Conservation (phyloP, 2,888 invertebrate genomes). For the Lordiphosa andalusiaca region DNA sequence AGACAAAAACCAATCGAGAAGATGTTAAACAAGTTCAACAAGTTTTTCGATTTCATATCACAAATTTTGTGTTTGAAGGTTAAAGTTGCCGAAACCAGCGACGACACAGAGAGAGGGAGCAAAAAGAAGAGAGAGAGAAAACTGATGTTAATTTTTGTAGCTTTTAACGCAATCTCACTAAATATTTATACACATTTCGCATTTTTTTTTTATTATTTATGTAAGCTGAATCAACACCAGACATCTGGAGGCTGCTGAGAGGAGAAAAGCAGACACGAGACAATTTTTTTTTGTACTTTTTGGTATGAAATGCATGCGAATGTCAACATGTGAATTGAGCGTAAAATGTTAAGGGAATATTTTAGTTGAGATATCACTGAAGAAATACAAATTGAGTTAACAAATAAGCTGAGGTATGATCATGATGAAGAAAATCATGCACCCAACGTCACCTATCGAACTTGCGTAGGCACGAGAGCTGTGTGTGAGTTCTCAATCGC, state of each 20-base stretch:
- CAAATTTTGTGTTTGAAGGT: slow-evolving; percentile 55
- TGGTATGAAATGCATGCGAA: too few relatives aligned
- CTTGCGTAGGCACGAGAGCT: too few relatives aligned
- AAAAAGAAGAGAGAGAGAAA: slow-evolving; percentile 24
- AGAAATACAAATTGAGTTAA: too few relatives aligned
- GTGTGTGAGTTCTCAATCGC: too few relatives aligned
- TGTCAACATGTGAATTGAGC: too few relatives aligned
- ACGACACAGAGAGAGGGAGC: slow-evolving; percentile 1
- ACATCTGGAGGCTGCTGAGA: neutral
- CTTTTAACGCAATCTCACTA: slow-evolving; percentile 58
- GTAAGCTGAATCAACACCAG: slow-evolving; percentile 49
- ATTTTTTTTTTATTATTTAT: slow-evolving; percentile 39
- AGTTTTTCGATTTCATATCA: slow-evolving; percentile 44
- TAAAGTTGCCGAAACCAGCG: slow-evolving; percentile 42
- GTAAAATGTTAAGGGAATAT: too few relatives aligned
- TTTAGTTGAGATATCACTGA: too few relatives aligned
- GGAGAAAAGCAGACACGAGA: neutral
- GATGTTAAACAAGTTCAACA: slow-evolving; percentile 62
- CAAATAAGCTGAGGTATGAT: neutral
- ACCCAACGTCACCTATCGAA: too few relatives aligned
- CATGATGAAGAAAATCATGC: too few relatives aligned
- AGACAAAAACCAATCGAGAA: slow-evolving; percentile 55
- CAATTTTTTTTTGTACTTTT: too few relatives aligned
- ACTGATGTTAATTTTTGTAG: slow-evolving; percentile 56
- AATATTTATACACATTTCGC: slow-evolving; percentile 49